Evolutionary conservation across 2,797 vertebrate species (phyloP).

Genomic region (Notoglanidium macrostoma): DNA sequence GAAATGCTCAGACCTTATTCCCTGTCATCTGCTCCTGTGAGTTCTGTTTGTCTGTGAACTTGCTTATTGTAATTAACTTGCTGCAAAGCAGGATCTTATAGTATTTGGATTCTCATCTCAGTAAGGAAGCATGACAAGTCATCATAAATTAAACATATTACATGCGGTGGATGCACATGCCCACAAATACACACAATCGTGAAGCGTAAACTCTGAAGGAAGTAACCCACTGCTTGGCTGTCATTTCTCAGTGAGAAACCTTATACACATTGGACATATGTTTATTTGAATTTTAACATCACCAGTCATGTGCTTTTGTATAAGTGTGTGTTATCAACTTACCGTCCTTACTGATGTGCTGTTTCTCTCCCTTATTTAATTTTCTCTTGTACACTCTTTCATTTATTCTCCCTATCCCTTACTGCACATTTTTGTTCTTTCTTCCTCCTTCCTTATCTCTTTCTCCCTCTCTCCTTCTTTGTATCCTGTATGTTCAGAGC

Average conservation of each 20-base stretch:
- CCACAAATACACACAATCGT: neutral
- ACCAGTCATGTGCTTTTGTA: neutral
- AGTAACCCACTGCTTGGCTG: neutral
- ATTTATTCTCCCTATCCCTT: neutral
- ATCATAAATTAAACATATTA: constrained; percentile 47
- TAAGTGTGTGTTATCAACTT: neutral
- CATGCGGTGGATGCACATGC: constrained; percentile 31
- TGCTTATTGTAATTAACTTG: neutral
- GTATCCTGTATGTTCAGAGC: constrained; percentile 75
- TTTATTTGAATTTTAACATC: neutral
- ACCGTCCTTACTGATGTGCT: neutral
- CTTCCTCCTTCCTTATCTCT: neutral
- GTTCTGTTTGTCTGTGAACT: neutral
- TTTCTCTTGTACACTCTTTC: neutral
- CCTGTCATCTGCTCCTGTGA: neutral
- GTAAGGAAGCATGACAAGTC: constrained; percentile 37
- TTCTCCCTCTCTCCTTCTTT: neutral
- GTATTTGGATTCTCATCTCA: constrained; percentile 47
- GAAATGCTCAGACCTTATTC: neutral
- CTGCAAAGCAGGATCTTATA: constrained; percentile 26
- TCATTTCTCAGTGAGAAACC: neutral
- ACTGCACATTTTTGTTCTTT: neutral
- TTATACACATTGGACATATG: neutral
- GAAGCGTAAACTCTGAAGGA: neutral
- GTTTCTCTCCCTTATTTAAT: neutral